Percentiles rank a stretch among this genome's conserved stretches.
These are phyloP conservation scores for Plusia festucae DNA, from an alignment of 2,888 invertebrate genomes.

Conservation along the genomic window DNA sequence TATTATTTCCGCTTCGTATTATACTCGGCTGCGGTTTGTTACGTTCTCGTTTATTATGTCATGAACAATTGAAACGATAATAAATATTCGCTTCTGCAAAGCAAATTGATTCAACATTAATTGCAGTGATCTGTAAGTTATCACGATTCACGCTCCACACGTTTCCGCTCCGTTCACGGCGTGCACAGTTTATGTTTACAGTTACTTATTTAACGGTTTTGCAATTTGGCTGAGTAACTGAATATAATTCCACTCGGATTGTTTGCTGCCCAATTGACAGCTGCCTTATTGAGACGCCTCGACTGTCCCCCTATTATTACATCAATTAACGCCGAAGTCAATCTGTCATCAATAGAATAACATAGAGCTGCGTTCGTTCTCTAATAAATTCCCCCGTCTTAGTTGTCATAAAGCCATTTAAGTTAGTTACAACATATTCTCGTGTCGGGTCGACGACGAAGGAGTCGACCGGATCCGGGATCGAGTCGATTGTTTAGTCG, in stretches of 20 bases:
- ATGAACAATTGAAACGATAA: constrained; percentile 82
- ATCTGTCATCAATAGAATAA: constrained; percentile 62
- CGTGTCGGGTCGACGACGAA: constrained; percentile 66
- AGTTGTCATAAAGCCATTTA: constrained; percentile 84
- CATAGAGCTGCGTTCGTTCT: constrained; percentile 58
- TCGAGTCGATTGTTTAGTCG: constrained; percentile 66
- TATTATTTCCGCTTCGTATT: constrained; percentile 87
- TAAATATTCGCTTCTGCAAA: constrained; percentile 76
- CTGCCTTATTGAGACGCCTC: constrained; percentile 52
- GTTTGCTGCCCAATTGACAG: constrained; percentile 67
- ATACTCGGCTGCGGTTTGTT: constrained; percentile 79
- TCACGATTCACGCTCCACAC: constrained; percentile 64
- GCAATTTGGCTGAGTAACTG: constrained; percentile 67
- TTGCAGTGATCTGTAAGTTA: constrained; percentile 75
- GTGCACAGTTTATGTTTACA: constrained; percentile 68
- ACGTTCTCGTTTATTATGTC: constrained; percentile 82
- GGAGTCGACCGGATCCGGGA: constrained; percentile 62
- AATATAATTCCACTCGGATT: constrained; percentile 64
- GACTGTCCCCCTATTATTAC: constrained; percentile 51
- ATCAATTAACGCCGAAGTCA: constrained; percentile 65
- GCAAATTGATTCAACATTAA: constrained; percentile 84
- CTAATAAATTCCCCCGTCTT: constrained; percentile 73
- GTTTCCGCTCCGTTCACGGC: constrained; percentile 45
- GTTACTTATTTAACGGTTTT: constrained; percentile 79
- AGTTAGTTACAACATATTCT: constrained; percentile 75